Evolutionary conservation across 2,888 invertebrate species (phyloP), one percentile per base, ranked within the genome.

Genomic region (Hirtodrosophila histrioides): DNA sequence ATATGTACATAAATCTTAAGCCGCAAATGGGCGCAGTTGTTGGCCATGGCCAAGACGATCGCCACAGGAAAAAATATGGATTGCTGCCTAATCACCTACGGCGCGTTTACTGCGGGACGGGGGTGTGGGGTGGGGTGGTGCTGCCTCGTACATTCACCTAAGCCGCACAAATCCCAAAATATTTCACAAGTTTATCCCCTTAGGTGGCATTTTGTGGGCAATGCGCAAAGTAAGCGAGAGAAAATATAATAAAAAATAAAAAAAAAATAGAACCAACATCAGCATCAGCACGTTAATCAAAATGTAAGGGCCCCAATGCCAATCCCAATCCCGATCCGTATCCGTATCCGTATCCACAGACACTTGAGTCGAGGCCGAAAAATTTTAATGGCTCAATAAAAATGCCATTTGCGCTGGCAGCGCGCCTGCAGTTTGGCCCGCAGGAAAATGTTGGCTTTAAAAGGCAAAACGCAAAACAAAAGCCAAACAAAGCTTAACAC

Each of bases 371-470:
- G 66, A 73, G 85, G 87, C 78, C 85, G 62, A 70, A 86, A 83
- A 78, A 81, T 86, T 90, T 91, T 91, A 90, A 91, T 91, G 88
- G 89, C 86, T 90, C 90, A 91, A 91, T 91, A 91, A 91, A 91
- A 91, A 89, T 81, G 86, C 88, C 90, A 91, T 91, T 91, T 90
- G 88, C 90, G 89, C 84, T 87, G 62, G 36, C 63, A 57, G 55
- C 33, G 27, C 35, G 29, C 56, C 73, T 76, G 66, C 71, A 74
- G 72, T 74, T 31, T 69, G 63, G 61, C 69, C 69, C 63, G 76
- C 73, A 70, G 70, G 3, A 31, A 63, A 71, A 80, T 78, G 73
- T 82, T 86, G 83, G 83, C 86, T 85, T 86, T 80, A 76, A 65
- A 73, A 31, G 50, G 36, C 35, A 56, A n/a, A 37, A 63, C 43